Conservation (phyloP, 2,797 vertebrate genomes). For the Acomys russatus region DNA sequence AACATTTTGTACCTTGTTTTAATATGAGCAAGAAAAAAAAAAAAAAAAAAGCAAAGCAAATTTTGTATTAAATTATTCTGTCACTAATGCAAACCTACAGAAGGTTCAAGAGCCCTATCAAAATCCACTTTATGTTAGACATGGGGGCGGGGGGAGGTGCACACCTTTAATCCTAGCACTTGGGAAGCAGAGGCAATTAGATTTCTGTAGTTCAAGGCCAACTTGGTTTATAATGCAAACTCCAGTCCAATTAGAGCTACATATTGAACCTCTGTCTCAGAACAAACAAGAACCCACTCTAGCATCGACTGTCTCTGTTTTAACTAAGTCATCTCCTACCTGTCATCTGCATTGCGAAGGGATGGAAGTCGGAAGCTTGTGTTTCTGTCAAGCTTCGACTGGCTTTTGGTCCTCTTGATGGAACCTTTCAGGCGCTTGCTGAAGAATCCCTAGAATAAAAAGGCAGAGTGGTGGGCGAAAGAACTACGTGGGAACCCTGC, state of each 20-base stretch:
- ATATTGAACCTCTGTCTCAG: not conserved
- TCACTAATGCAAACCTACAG: conserved; percentile 17
- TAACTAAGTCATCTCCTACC: conserved; percentile 87
- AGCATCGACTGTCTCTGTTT: not conserved
- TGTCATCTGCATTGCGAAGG: conserved; percentile 93
- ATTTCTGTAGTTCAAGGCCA: not conserved
- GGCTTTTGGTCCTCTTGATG: conserved; percentile 98
- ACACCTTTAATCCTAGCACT: not conserved
- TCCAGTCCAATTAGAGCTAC: not conserved
- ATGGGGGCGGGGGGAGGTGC: not conserved
- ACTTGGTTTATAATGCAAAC: not conserved
- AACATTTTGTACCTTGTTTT: conserved; percentile 12
- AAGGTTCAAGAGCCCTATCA: conserved; percentile 12
- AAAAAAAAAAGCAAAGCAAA: not conserved
- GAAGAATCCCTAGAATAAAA: conserved; percentile 95
- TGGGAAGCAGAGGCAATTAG: not conserved
- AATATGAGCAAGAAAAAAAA: conserved; percentile 34
- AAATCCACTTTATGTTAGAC: conserved; percentile 5
- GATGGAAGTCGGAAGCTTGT: conserved; percentile 96
- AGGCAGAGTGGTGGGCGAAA: conserved; percentile 77
- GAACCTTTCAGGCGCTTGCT: conserved; percentile 98
- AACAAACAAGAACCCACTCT: not conserved
- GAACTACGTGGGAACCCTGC: not conserved
- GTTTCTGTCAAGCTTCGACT: conserved; percentile 97
- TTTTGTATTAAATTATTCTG: conserved; percentile 30